Evolutionary conservation across 2,888 invertebrate genomes (phyloP), one percentile per base, ranked within the genome.

Genomic region (Trichogramma evanescens): DNA sequence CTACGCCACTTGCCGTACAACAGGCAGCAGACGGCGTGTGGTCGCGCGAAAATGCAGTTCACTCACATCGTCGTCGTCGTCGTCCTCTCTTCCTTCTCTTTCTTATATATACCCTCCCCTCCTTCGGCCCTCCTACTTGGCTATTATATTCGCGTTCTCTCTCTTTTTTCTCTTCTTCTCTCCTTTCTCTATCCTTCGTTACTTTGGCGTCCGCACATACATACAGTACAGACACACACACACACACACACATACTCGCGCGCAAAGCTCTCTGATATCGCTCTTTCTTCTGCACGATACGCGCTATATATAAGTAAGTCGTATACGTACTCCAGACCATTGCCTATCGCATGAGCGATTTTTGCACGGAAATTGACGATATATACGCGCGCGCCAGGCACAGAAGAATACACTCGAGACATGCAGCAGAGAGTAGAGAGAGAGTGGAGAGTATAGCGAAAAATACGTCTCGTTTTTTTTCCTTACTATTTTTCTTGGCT

Each of bases 1-100:
- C 10, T 10, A 6, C 26, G 26, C 26, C 26, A 26, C 26, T 26
- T 26, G 26, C 26, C 59, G 59, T 48, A 26, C 54, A 60, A 44
- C 57, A 64, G 59, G 60, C 64, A 64, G 63, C 61, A 58, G 58
- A 56, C 68, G 66, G 68, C 66, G 69, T 68, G 70, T 68, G 68
- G 67, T 69, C 68, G 63, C 63, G 52, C 57, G 26, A 26, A 26
- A 26, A 58, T 61, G 67, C 66, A 65, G 63, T 70, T 68, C 69
- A 67, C 64, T 70, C 69, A 65, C 66, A 66, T 56, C 42, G 26
- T 50, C 13, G 41, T 13, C 40, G n/a, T n/a, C 39, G 54, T 50
- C 53, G 42, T 50, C 54, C 55, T 49, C 26, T 43, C 39, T 54
- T 26, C 26, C 26, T 26, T 39, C 54, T 45, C 46, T 6, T 39